A percentile compares a stretch with the other conserved stretches of the same genome.
Evolutionary conservation across 2,888 invertebrate species (phyloP).

Genomic region (Dysmachus trigonus): DNA sequence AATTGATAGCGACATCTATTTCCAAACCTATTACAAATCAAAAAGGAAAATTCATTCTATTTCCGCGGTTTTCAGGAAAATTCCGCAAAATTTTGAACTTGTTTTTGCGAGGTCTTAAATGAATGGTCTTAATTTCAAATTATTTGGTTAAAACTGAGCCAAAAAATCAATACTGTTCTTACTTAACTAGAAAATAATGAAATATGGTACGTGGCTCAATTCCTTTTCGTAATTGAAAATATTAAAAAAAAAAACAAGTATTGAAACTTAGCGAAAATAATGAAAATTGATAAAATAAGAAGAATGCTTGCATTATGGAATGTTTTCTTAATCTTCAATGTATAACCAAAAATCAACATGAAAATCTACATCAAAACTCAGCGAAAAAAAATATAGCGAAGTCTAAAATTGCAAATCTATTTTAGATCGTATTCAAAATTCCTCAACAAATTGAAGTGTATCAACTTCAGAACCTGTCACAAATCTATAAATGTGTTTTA

Average conservation of each 20-base stretch:
- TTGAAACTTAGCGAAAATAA: not conserved
- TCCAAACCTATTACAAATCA: too few species aligned
- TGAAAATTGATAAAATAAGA: not conserved
- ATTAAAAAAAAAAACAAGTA: not conserved
- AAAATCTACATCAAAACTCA: not conserved
- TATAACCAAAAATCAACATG: not conserved
- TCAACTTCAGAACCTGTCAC: not conserved
- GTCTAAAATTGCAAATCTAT: not conserved
- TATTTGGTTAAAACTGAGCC: too few species aligned
- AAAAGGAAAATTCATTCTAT: too few species aligned
- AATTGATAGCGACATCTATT: too few species aligned
- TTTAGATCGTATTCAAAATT: not conserved
- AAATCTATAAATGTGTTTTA: slow-evolving; percentile 1
- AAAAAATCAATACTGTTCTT: too few species aligned
- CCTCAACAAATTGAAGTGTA: not conserved
- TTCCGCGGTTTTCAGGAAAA: too few species aligned
- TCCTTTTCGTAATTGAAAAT: not conserved
- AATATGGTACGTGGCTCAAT: too few species aligned
- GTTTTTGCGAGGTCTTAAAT: too few species aligned
- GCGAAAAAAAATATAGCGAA: not conserved
- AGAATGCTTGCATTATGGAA: not conserved
- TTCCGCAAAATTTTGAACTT: too few species aligned
- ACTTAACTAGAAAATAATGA: too few species aligned
- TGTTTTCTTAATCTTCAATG: not conserved
- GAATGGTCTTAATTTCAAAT: too few species aligned